A percentile compares a stretch with the other conserved stretches of the same genome.
Conservation (phyloP, 2,113 vertebrate species). For the Balaenoptera acutorostrata region DNA sequence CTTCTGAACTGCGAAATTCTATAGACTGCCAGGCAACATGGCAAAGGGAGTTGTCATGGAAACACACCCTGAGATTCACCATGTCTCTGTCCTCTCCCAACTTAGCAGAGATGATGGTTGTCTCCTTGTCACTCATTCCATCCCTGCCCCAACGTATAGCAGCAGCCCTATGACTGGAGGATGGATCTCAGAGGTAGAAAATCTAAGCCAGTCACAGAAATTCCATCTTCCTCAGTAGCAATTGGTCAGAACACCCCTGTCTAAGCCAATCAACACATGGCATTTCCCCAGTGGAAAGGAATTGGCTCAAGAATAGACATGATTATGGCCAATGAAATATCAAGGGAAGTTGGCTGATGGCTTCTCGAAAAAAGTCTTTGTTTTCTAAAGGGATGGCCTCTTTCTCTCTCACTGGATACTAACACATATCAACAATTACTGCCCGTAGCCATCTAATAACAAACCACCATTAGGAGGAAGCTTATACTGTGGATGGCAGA, state of each 20-base stretch:
- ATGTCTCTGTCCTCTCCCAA: background rate
- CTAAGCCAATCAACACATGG: background rate
- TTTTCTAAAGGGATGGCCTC: background rate
- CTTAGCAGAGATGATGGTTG: background rate
- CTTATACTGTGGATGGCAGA: background rate
- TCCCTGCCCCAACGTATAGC: accelerated
- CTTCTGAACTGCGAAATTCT: background rate
- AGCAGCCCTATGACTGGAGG: background rate
- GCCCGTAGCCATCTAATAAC: too few species aligned
- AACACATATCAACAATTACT: too few species aligned
- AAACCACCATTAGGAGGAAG: background rate
- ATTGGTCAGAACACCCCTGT: background rate
- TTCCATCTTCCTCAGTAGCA: background rate
- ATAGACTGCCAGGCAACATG: background rate
- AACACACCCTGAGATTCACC: background rate
- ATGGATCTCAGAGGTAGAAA: background rate
- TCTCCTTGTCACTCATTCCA: background rate
- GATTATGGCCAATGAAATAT: background rate
- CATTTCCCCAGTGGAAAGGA: background rate
- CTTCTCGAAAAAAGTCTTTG: background rate
- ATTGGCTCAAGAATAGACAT: background rate
- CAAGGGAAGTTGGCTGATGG: background rate
- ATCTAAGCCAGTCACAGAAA: background rate
- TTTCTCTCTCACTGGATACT: background rate
- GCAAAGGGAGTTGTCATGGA: background rate